Conservation (phyloP, 2,113 vertebrate genomes). For the Nothobranchius furzeri region DNA sequence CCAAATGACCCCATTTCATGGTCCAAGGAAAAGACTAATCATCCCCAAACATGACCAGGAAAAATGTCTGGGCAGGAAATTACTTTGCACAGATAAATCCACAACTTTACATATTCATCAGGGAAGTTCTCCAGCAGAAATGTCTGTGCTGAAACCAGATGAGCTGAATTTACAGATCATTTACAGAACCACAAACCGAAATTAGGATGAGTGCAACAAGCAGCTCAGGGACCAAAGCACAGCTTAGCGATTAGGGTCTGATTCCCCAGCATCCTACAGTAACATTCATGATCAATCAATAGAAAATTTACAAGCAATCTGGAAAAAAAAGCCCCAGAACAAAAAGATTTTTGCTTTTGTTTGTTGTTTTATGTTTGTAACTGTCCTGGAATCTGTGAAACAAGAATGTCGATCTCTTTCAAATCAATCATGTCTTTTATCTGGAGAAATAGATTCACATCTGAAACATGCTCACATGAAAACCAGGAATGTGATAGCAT, state of each 20-base stretch:
- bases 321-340: no score
- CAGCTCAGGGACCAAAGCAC: neutral
- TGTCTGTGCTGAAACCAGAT: conserved; percentile 27
- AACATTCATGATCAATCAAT: no score
- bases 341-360: no score
- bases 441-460: conserved; percentile 31
- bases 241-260: neutral
- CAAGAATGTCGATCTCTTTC: no score
- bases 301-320: no score
- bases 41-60: conserved; percentile 58
- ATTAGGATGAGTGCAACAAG: conserved; percentile 14
- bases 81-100: conserved; percentile 55
- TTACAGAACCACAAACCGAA: conserved; percentile 13
- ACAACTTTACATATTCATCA: conserved; percentile 54
- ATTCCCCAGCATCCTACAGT: neutral
- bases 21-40: conserved; percentile 60
- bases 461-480: conserved; percentile 18
- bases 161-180: conserved; percentile 26
- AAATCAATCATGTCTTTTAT: neutral
- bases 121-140: conserved; percentile 20
- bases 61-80: conserved; percentile 64
- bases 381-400: no score
- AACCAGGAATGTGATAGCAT: conserved; percentile 13
- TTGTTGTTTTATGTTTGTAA: no score
- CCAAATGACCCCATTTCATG: conserved; percentile 57